phyloP scores from a whole-genome alignment of 2,888 invertebrate species.

The Hypomecis punctinalis region DNA sequence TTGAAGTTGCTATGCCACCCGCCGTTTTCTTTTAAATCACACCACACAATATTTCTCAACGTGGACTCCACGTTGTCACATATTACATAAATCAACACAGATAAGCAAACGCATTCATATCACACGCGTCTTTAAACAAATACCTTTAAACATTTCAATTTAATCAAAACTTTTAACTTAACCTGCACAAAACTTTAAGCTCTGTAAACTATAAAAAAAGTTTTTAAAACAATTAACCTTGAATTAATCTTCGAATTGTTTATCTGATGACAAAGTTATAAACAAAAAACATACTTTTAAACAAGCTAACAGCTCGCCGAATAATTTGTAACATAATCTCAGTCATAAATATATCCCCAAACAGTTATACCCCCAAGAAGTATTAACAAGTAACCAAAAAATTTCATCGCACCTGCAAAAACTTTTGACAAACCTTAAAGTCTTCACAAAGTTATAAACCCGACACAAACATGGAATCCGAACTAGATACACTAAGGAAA shows the following conservation, averaged over 20 bases:
- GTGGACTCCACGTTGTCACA: conserved; percentile 59
- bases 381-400: background rate
- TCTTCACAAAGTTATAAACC: conserved; percentile 14
- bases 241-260: no score
- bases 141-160: background rate
- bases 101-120: conserved; percentile 13
- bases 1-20: conserved; percentile 7
- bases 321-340: no score
- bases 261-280: no score
- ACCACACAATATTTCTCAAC: conserved; percentile 46
- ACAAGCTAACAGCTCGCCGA: no score
- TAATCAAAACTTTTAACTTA: background rate
- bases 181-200: no score
- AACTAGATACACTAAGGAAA: conserved; percentile 51
- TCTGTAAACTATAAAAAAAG: no score
- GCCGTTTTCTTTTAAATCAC: conserved; percentile 37
- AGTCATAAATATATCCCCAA: no score
- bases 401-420: background rate
- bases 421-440: conserved; percentile 26
- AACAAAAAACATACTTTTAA: no score
- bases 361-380: no score
- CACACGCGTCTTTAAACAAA: conserved; percentile 6
- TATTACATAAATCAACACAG: conserved; percentile 18
- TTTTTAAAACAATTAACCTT: no score
- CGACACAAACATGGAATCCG: conserved; percentile 51